Percentiles rank a stretch among this genome's conserved stretches.
phyloP scores from a whole-genome alignment of 2,888 invertebrate species.

The Tortricodes alternella region DNA sequence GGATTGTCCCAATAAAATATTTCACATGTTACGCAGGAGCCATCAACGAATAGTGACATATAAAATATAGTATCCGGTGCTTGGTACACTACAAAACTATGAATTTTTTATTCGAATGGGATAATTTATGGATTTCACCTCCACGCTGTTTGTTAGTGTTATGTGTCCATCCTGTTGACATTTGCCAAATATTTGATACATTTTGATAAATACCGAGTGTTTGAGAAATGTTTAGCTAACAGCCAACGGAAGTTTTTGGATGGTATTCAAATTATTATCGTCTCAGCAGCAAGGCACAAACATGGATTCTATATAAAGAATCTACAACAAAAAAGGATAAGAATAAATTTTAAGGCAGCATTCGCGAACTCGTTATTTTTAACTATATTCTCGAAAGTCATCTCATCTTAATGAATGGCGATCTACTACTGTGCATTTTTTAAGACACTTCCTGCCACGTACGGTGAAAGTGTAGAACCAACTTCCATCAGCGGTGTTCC shows the following conservation, averaged over 20 bases:
- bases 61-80: conserved; percentile 23
- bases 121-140: conserved; percentile 14
- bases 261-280: too few species aligned
- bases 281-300: too few species aligned
- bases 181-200: conserved; percentile 17
- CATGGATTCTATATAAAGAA: too few species aligned
- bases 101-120: conserved; percentile 12
- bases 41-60: conserved; percentile 10
- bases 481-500: too few species aligned
- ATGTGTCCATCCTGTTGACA: conserved; percentile 3
- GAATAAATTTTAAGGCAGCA: too few species aligned
- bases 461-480: too few species aligned
- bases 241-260: background rate
- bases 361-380: too few species aligned
- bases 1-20: conserved; percentile 11
- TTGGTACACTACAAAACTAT: conserved; percentile 19
- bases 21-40: conserved; percentile 5
- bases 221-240: background rate
- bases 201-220: background rate
- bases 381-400: too few species aligned
- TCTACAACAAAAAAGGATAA: too few species aligned
- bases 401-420: too few species aligned
- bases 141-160: conserved; percentile 5
- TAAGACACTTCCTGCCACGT: too few species aligned
- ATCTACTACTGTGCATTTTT: too few species aligned